Base-by-base conservation (phyloP, 2,113 vertebrate genomes). In the Crotalus horridus region DNA sequence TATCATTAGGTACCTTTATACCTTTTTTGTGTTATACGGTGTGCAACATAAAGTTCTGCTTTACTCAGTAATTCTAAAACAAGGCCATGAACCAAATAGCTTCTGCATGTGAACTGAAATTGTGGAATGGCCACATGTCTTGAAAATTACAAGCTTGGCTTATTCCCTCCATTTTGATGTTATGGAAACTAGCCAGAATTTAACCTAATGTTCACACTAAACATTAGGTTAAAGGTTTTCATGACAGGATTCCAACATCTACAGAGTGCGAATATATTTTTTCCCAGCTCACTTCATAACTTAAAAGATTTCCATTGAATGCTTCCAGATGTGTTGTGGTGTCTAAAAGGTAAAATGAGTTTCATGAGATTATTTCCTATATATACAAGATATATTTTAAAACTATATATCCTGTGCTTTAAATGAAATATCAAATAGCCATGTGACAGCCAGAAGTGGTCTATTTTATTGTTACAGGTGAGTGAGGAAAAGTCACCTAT, bases 281-380 rank as follows among this genome's bases (percentile, higher is more conserved):
- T n/a, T 95, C 94, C 90, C 39, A 26, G 0, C 12, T 48, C 64
- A 53, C 26, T 94, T 96, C 33, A 64, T 90, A 94, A 48, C 20
- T 29, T 85, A 0, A 90, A 56, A 89, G 55, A 3, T 91, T 53
- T 93, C 90, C n/a, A 48, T 24, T 23, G 58, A 91, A 51, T 85
- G 12, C 23, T 90, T 93, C 46, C 46, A 92, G 86, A 87, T 90
- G 89, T 94, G 53, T 91, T 90, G 29, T 43, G 90, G 56, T 0
- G 46, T 51, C 88, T 10, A 64, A 54, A 2, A 85, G 46, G 39
- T 87, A 13, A 0, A 0, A 55, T 87, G 33, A 43, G 93, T 87
- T 89, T 87, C 51, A 90, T 64, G 15, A 93, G n/a, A 43, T 93
- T 87, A 64, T 43, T 85, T 64, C 9, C 17, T 39, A 54, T 54